Conservation (phyloP, 92 coral and sea anemone genomes). For the Desmophyllum pertusum region DNA sequence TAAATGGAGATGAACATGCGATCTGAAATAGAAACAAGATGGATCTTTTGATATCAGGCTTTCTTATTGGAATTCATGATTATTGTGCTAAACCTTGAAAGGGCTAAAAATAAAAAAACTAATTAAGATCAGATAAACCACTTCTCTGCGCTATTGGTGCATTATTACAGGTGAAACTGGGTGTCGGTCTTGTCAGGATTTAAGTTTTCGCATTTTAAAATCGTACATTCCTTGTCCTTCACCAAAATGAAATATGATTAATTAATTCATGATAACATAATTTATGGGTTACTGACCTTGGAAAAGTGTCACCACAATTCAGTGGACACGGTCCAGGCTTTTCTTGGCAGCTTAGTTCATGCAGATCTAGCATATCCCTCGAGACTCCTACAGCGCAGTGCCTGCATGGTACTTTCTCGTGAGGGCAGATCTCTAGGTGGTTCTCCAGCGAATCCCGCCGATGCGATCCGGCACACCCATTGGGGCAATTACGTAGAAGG, state of each 20-base stretch:
- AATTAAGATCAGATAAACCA: neutral
- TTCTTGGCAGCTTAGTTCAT: slow-evolving; percentile 9
- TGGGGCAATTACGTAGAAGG: neutral
- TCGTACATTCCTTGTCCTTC: neutral
- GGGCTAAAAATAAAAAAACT: neutral
- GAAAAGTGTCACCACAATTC: neutral
- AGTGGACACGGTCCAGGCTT: slow-evolving; percentile 12
- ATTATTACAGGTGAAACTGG: neutral
- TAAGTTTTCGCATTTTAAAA: neutral
- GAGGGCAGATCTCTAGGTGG: slow-evolving; percentile 4
- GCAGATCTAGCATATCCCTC: neutral
- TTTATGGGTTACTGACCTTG: neutral
- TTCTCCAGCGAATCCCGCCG: neutral
- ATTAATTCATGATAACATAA: neutral
- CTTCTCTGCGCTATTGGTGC: neutral
- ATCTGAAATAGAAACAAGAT: slow-evolving; percentile 15
- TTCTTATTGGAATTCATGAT: neutral
- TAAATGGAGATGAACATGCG: slow-evolving; percentile 11
- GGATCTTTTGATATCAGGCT: neutral
- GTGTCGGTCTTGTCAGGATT: neutral
- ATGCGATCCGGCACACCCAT: slow-evolving; percentile 8
- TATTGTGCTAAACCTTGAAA: neutral
- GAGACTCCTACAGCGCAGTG: neutral
- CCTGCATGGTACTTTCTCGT: slow-evolving; percentile 9
- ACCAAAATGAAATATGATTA: neutral